Percentiles rank a stretch among this genome's conserved stretches.
These are phyloP conservation scores for Drosophila testacea DNA, from an alignment of 2,888 invertebrate species.

Conservation along the genomic window DNA sequence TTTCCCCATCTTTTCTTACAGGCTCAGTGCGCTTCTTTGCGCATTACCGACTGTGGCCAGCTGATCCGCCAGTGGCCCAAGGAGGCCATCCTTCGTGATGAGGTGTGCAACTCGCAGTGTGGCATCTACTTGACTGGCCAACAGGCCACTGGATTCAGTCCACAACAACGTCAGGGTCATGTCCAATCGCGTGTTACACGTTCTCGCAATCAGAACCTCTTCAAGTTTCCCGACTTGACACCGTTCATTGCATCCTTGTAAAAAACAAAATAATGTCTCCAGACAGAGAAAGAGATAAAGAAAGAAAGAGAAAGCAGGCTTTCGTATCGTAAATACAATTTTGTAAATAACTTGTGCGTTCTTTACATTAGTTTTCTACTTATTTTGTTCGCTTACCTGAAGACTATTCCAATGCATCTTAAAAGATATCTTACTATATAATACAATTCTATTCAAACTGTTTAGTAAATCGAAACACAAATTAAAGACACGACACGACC, in stretches of 20 bases:
- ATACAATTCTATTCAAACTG: not conserved
- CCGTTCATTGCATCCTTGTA: conserved; percentile 85
- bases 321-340: conserved; percentile 44
- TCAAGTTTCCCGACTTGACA: conserved; percentile 92
- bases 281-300: conserved; percentile 6
- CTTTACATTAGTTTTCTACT: conserved; percentile 52
- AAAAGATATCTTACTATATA: not conserved
- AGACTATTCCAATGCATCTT: conserved; percentile 62
- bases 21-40: conserved; percentile 95
- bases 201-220: conserved; percentile 85
- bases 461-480: not conserved
- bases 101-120: conserved; percentile 96
- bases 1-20: conserved; percentile 81
- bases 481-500: not conserved
- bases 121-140: conserved; percentile 88
- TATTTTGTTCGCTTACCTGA: conserved; percentile 54
- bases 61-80: conserved; percentile 93
- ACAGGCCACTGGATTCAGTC: conserved; percentile 76
- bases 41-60: conserved; percentile 94
- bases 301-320: conserved; percentile 56
- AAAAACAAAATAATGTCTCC: conserved; percentile 2
- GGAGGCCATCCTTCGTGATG: conserved; percentile 92
- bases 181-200: conserved; percentile 83
- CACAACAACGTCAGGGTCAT: conserved; percentile 81
- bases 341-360: conserved; percentile 66